Base-by-base conservation (phyloP, 2,888 invertebrate genomes). In the Eupithecia exiguata region DNA sequence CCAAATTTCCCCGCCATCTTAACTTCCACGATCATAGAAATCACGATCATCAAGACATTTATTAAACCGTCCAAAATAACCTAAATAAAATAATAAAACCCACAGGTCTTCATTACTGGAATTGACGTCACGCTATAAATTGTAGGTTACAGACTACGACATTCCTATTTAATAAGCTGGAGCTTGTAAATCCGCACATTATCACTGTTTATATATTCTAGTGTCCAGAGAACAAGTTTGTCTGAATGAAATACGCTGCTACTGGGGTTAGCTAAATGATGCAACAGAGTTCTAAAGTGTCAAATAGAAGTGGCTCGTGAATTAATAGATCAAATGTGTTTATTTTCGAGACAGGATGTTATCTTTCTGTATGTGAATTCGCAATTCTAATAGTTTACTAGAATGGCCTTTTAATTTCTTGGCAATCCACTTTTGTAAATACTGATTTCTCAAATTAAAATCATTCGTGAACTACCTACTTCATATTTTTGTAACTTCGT, bases 101-200 rank as follows among this genome's bases (percentile, higher is more conserved):
- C 69, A 69, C 68, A 12, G 68, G 35, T 65, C 58, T 68, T 75
- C 72, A 77, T 79, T 76, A 77, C 74, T 74, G 77, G 74, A 70
- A 67, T 71, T 78, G 80, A 80, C 79, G 79, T 78, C 77, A 73
- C 63, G 61, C 72, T 70, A 78, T 79, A 79, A 78, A 80, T 78
- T 74, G 75, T 69, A 68, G 63, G 53, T 67, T 49, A 35, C 67
- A 58, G 72, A 74, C 71, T 69, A 75, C 74, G 71, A 72, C 72
- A 77, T 77, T 69, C 69, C 65, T 70, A 76, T 76, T 69, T 66
- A 74, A 76, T 78, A 71, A 70, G 70, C 72, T 68, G 72, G 68
- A 72, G 68, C 67, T 68, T 25, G 69, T 36, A 30, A 73, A 66
- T 73, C 40, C 43, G 68, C 21, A 62, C n/a, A 69, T 72, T 72